Evolutionary conservation across 2,888 invertebrate species (phyloP).

Genomic region (Ariolimax columbianus): DNA sequence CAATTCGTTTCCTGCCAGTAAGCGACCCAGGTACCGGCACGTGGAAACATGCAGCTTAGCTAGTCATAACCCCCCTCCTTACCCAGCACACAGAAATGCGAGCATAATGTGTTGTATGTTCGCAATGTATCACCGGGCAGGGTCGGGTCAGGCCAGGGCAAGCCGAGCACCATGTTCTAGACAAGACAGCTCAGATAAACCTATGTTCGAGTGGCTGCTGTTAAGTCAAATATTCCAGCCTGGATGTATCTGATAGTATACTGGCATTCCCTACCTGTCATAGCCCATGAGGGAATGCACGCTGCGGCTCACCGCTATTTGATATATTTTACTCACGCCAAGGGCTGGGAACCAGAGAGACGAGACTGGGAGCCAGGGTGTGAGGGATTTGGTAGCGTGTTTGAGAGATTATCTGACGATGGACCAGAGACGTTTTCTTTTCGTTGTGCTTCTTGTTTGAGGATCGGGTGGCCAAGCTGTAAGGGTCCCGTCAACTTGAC

Average conservation of each 20-base stretch:
- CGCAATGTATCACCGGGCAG: not conserved
- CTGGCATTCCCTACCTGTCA: conserved; percentile 11
- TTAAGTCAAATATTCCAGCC: conserved; percentile 12
- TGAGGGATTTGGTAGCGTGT: no score
- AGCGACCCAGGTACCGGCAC: no score
- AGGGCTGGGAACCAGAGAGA: not conserved
- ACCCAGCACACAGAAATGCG: not conserved
- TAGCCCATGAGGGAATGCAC: not conserved
- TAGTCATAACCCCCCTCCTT: not conserved
- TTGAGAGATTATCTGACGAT: no score
- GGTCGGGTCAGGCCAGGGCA: not conserved
- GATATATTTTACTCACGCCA: not conserved
- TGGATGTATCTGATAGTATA: conserved; percentile 10
- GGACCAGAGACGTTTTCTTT: no score
- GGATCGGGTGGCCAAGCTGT: no score
- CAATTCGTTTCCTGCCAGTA: no score
- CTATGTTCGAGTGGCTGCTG: not conserved
- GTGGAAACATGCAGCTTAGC: no score
- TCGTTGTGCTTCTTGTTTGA: no score
- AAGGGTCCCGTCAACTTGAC: no score
- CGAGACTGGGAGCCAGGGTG: not conserved
- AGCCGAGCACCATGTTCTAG: not conserved
- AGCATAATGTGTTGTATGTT: not conserved
- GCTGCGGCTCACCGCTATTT: not conserved
- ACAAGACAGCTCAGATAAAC: conserved; percentile 3